These are phyloP conservation scores for Xestia c-nigrum DNA, from an alignment of 2,888 invertebrate species.

Conservation along the genomic window DNA sequence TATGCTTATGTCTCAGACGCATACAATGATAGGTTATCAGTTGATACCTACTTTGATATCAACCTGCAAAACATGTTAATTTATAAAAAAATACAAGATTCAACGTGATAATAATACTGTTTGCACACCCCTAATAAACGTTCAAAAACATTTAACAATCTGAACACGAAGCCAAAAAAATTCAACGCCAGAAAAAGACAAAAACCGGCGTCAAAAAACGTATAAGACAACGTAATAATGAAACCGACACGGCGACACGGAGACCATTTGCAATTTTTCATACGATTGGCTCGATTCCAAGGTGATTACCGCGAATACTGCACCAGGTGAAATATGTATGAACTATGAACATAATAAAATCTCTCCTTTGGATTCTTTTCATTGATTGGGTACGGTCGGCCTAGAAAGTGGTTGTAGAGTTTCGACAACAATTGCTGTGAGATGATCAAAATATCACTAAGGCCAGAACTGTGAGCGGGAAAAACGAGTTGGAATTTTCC, in stretches of 20 bases:
- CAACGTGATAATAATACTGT: background rate
- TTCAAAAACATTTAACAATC: conserved; percentile 4
- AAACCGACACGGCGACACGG: conserved; percentile 53
- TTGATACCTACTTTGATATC: background rate
- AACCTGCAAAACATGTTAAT: too few relatives aligned
- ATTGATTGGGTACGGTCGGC: conserved; percentile 69
- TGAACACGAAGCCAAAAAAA: conserved; percentile 24
- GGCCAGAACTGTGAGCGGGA: background rate
- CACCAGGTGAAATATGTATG: conserved; percentile 75
- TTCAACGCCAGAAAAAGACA: background rate
- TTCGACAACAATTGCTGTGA: background rate
- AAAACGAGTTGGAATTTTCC: background rate
- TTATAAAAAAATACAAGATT: background rate
- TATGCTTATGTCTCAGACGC: too few relatives aligned
- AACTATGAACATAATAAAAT: conserved; percentile 75
- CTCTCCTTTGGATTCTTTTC: conserved; percentile 68
- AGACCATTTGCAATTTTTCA: conserved; percentile 57
- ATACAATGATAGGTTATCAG: background rate
- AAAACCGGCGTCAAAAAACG: conserved; percentile 32
- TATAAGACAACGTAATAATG: conserved; percentile 49
- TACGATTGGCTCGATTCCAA: conserved; percentile 61
- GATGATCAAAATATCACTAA: background rate
- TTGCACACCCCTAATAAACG: background rate
- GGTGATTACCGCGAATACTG: conserved; percentile 60
- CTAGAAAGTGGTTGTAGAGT: background rate